A percentile compares a stretch with the other conserved stretches of the same genome.
Evolutionary conservation across 2,113 vertebrate species (phyloP).

Genomic region (Porphyrio hochstetteri): DNA sequence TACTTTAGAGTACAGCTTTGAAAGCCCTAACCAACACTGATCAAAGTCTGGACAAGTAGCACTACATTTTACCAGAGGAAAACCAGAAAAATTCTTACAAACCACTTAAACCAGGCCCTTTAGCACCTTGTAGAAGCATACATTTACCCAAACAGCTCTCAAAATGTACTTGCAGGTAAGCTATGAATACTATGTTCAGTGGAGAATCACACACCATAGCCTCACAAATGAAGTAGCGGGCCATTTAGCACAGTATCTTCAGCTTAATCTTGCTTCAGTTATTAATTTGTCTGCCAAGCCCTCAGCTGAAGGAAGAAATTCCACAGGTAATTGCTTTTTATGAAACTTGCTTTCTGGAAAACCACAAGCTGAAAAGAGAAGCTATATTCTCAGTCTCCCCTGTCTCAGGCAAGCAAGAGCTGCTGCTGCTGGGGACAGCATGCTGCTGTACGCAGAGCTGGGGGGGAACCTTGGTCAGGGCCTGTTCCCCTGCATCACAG

Average conservation of each 20-base stretch:
- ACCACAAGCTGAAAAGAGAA: neutral
- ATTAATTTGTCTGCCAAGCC: neutral
- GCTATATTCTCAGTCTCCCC: neutral
- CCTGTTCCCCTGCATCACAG: fast-evolving
- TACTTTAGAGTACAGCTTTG: neutral
- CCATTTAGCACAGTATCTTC: neutral
- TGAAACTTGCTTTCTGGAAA: neutral
- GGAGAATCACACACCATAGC: neutral
- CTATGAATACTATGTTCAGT: neutral
- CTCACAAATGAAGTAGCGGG: neutral
- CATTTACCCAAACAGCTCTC: neutral
- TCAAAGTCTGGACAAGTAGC: neutral
- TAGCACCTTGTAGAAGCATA: neutral
- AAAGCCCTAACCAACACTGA: neutral
- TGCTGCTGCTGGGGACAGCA: neutral
- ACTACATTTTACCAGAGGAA: neutral
- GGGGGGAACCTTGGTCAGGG: fast-evolving
- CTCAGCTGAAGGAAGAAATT: neutral
- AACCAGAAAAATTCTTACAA: neutral
- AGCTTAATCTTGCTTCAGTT: neutral
- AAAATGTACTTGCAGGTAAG: neutral
- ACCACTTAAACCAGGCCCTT: neutral
- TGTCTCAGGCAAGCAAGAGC: neutral
- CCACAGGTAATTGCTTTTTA: neutral
- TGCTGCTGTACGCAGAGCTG: fast-evolving